Conservation (phyloP, 1,140 invertebrate species). For the Drosophila pectinifera region DNA sequence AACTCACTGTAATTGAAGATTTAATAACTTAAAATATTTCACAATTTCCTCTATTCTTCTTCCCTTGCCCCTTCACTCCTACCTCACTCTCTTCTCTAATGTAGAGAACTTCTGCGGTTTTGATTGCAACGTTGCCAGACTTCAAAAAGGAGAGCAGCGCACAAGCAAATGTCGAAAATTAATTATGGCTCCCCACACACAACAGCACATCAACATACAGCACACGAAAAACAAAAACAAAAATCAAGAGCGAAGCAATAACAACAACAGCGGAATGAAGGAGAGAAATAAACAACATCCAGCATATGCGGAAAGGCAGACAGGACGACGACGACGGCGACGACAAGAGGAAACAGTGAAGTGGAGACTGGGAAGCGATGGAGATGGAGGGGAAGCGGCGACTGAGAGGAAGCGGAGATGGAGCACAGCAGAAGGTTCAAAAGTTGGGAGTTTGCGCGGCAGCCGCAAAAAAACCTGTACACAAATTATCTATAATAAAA, state of each 20-base stretch:
- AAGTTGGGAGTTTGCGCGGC: constrained; percentile 79
- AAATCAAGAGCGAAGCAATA: constrained; percentile 28
- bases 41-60: background rate
- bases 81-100: constrained; percentile 36
- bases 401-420: constrained; percentile 23
- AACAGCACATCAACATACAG: constrained; percentile 22
- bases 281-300: constrained; percentile 45
- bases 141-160: constrained; percentile 28
- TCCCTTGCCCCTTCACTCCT: background rate
- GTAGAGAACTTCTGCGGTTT: constrained; percentile 35
- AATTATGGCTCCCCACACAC: constrained; percentile 61
- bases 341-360: constrained; percentile 9
- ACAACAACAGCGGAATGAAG: constrained; percentile 13
- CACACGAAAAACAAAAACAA: constrained; percentile 11
- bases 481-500: constrained; percentile 84
- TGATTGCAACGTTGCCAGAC: constrained; percentile 69
- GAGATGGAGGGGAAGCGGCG: constrained; percentile 6
- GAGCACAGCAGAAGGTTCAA: constrained; percentile 48
- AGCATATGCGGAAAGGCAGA: constrained; percentile 57
- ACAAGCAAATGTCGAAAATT: constrained; percentile 66
- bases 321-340: constrained; percentile 22
- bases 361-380: constrained; percentile 3
- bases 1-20: background rate
- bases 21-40: constrained; percentile 19
- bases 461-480: constrained; percentile 79